Percentiles rank a stretch among this genome's conserved stretches.
Evolutionary conservation across 2,113 vertebrate species (phyloP).

Genomic region (Anolis carolinensis): DNA sequence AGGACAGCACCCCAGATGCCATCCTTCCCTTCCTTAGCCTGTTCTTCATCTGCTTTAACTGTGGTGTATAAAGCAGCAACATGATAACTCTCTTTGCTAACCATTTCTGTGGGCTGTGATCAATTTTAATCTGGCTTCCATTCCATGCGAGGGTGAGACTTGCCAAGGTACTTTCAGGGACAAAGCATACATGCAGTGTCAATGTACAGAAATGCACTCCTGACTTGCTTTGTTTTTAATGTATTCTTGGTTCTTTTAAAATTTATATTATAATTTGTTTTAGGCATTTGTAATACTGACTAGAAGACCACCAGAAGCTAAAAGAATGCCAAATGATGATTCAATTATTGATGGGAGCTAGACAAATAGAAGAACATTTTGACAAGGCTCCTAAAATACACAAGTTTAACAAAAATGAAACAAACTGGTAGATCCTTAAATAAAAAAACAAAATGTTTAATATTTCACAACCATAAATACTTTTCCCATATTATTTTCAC

Average conservation of each 20-base stretch:
- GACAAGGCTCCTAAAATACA: background rate
- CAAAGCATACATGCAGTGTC: background rate
- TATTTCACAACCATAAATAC: slow-evolving; percentile 13
- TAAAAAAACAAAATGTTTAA: slow-evolving; percentile 25
- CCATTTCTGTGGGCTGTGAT: slow-evolving; percentile 52
- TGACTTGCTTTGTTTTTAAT: background rate
- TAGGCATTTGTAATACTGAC: no score
- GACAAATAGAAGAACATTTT: background rate
- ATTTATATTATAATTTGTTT: background rate
- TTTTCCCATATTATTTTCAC: slow-evolving; percentile 30
- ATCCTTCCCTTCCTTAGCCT: slow-evolving; percentile 29
- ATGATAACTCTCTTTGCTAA: slow-evolving; percentile 42
- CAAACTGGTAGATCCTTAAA: slow-evolving; percentile 16
- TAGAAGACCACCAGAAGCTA: background rate
- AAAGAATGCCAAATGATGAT: background rate
- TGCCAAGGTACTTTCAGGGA: slow-evolving; percentile 22
- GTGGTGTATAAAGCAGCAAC: slow-evolving; percentile 15
- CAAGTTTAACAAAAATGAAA: background rate
- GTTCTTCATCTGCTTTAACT: slow-evolving; percentile 39
- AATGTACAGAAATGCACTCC: background rate
- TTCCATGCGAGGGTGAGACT: background rate
- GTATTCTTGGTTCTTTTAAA: background rate
- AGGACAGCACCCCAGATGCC: slow-evolving; percentile 23
- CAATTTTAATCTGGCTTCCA: slow-evolving; percentile 54
- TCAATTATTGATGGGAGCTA: background rate